Evolutionary conservation across 2,888 invertebrate genomes (phyloP).

Genomic region (Cheiracanthium punctorium): DNA sequence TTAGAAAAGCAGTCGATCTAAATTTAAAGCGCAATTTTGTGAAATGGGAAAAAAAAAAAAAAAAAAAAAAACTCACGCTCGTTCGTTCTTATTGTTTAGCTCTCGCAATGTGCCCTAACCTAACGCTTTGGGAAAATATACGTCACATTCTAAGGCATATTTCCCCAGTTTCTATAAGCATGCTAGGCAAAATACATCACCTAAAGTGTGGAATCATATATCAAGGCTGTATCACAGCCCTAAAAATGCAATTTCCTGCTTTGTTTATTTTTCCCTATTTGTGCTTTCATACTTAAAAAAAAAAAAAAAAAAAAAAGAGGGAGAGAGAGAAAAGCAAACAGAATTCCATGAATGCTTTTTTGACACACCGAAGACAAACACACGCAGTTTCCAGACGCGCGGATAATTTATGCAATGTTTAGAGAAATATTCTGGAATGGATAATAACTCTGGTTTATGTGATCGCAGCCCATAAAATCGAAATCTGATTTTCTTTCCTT

Average conservation of each 20-base stretch:
- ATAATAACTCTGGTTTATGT: conserved; percentile 63
- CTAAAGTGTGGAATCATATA: background rate
- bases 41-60: no score
- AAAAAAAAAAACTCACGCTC: no score
- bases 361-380: background rate
- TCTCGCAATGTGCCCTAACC: no score
- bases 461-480: conserved; percentile 60
- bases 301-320: no score
- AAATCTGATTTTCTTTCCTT: background rate
- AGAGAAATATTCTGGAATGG: conserved; percentile 30
- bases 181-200: background rate
- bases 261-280: no score
- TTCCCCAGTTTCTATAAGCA: background rate
- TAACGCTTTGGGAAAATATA: no score
- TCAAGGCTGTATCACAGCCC: no score
- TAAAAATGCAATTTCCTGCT: no score
- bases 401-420: background rate
- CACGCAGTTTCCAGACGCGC: background rate
- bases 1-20: background rate
- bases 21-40: background rate
- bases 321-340: no score
- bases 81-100: no score
- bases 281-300: no score
- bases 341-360: background rate
- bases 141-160: no score